Percentiles rank a stretch among this genome's conserved stretches.
Conservation (phyloP, 2,797 vertebrate genomes). For the Sebastes vulpes region DNA sequence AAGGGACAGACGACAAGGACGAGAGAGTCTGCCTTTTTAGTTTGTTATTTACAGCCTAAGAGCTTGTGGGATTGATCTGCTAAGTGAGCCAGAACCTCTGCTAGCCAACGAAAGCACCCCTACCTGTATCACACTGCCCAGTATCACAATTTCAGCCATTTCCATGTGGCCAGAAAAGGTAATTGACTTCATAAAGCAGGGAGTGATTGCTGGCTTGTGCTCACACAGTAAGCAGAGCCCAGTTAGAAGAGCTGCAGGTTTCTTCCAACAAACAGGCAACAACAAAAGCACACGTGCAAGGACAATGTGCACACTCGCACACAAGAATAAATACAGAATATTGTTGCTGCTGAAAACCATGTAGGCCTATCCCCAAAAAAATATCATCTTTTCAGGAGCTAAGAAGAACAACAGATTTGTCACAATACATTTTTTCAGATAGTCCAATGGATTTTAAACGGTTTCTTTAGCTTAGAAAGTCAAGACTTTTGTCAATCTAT, state of each 20-base stretch:
- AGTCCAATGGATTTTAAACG: background rate
- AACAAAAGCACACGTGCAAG: background rate
- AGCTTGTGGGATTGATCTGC: constrained; percentile 21
- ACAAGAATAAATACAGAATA: background rate
- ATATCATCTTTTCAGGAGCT: background rate
- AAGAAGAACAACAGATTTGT: background rate
- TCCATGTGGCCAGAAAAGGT: constrained; percentile 1
- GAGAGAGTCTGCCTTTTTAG: constrained; percentile 9
- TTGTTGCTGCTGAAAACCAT: background rate
- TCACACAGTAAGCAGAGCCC: background rate
- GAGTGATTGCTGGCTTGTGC: background rate
- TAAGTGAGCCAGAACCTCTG: constrained; percentile 19
- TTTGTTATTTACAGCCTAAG: constrained; percentile 14
- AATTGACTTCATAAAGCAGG: constrained; percentile 25
- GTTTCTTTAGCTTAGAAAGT: background rate
- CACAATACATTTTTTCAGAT: background rate
- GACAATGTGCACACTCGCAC: background rate
- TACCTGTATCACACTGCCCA: constrained; percentile 2
- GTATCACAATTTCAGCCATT: background rate
- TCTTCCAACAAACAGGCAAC: constrained; percentile 9
- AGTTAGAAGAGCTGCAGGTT: constrained; percentile 14
- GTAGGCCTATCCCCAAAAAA: background rate
- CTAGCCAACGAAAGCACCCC: background rate
- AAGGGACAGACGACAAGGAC: background rate
- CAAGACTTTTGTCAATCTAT: background rate